Evolutionary conservation across 1,140 invertebrate species (phyloP).

Genomic region (Lysiphlebus fabarum): DNA sequence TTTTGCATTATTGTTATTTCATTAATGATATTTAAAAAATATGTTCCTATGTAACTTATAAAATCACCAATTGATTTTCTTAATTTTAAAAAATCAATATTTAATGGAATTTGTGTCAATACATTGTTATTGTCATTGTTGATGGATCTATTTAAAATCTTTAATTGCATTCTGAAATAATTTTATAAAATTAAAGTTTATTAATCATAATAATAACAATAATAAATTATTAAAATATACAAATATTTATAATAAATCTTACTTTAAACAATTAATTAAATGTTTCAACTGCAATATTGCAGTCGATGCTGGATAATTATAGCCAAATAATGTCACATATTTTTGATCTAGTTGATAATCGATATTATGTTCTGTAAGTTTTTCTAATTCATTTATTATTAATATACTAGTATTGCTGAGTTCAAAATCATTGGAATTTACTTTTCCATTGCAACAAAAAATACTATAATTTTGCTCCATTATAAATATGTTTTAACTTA

Average conservation of each 20-base stretch:
- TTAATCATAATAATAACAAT: background rate
- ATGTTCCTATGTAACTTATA: slow-evolving; percentile 38
- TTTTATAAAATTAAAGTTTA: background rate
- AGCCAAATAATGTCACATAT: slow-evolving; percentile 37
- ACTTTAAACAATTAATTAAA: slow-evolving; percentile 44
- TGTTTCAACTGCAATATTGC: slow-evolving; percentile 39
- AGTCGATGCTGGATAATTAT: slow-evolving; percentile 32
- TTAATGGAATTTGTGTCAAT: too few species aligned
- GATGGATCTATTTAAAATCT: too few species aligned
- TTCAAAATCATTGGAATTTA: slow-evolving; percentile 42
- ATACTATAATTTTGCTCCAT: background rate
- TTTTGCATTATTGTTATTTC: slow-evolving; percentile 31
- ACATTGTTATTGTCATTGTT: too few species aligned
- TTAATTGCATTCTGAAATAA: slow-evolving; percentile 39
- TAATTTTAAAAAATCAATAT: too few species aligned
- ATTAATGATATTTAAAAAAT: slow-evolving; percentile 41
- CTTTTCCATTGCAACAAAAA: slow-evolving; percentile 42
- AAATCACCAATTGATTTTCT: slow-evolving; percentile 37
- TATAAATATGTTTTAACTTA: background rate
- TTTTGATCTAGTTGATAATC: slow-evolving; percentile 17
- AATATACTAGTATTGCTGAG: slow-evolving; percentile 32
- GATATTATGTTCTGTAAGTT: slow-evolving; percentile 24
- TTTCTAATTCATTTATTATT: slow-evolving; percentile 34
- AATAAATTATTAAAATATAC: background rate
- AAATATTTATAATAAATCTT: slow-evolving; percentile 26